Conservation (phyloP, 2,888 invertebrate genomes). For the Lepidochrysops patricia region DNA sequence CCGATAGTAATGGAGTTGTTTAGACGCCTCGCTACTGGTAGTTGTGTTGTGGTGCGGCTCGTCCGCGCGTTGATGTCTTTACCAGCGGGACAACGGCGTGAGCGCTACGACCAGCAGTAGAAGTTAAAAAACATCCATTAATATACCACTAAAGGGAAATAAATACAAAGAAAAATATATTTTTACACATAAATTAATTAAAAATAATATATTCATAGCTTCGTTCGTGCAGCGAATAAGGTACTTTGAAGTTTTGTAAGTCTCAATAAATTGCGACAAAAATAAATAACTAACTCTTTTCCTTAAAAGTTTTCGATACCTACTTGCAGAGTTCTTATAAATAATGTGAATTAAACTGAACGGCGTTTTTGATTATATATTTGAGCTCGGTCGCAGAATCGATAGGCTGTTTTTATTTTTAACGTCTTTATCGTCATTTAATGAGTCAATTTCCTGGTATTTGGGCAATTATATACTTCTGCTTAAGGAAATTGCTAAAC, state of each 20-base stretch:
- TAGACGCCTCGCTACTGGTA: too few species aligned
- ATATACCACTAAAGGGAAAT: neutral
- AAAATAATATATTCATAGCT: too few species aligned
- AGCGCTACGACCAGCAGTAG: neutral
- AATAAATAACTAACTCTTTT: too few species aligned
- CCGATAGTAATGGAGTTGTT: too few species aligned
- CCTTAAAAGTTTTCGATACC: too few species aligned
- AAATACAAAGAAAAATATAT: too few species aligned
- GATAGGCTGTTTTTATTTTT: neutral
- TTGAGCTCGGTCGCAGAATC: neutral
- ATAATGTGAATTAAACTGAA: too few species aligned
- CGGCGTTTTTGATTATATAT: neutral
- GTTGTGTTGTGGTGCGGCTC: too few species aligned
- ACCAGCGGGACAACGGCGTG: neutral
- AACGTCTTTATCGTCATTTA: neutral
- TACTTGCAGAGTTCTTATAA: too few species aligned
- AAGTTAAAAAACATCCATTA: neutral
- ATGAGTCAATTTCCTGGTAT: neutral
- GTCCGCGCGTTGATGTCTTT: neutral
- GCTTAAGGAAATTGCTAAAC: conserved; percentile 2
- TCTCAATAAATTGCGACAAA: neutral
- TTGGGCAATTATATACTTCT: neutral
- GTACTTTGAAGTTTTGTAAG: too few species aligned
- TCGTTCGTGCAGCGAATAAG: too few species aligned
- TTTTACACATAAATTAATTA: too few species aligned